These are phyloP conservation scores for Lottia gigantea DNA, from an alignment of 2,888 invertebrate species.

Conservation along the genomic window DNA sequence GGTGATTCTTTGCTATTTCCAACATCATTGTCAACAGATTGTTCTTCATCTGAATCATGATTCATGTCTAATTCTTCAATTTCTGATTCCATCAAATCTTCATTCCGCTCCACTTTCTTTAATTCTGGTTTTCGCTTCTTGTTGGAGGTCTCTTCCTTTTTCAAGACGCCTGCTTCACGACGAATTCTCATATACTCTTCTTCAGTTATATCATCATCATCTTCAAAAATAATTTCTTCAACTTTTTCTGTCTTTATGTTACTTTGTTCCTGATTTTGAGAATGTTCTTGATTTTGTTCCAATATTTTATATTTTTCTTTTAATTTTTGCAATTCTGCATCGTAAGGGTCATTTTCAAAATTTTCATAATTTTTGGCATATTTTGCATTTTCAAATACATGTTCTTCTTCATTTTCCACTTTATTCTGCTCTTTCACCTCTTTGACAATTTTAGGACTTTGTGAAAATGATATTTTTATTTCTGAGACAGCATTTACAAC, in stretches of 20 bases:
- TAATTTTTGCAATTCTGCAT: not conserved
- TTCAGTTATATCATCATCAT: not conserved
- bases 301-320: not conserved
- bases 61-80: not conserved
- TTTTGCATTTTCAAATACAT: not conserved
- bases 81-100: not conserved
- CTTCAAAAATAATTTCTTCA: not conserved
- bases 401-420: not conserved
- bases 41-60: not conserved
- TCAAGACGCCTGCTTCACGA: not conserved
- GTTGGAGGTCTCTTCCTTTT: not conserved
- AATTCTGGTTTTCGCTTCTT: not conserved
- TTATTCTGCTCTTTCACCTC: not conserved
- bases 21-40: not conserved
- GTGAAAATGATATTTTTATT: not conserved
- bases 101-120: not conserved
- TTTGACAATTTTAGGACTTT: not conserved
- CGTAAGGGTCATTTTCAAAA: not conserved
- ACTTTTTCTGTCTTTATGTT: not conserved
- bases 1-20: not conserved
- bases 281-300: not conserved
- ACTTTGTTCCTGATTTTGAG: not conserved
- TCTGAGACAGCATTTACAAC: slow-evolving; percentile 14
- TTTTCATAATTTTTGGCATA: not conserved
- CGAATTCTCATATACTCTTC: not conserved